phyloP scores from a whole-genome alignment of 2,888 invertebrate genomes.

The Tachystola acroxantha region DNA sequence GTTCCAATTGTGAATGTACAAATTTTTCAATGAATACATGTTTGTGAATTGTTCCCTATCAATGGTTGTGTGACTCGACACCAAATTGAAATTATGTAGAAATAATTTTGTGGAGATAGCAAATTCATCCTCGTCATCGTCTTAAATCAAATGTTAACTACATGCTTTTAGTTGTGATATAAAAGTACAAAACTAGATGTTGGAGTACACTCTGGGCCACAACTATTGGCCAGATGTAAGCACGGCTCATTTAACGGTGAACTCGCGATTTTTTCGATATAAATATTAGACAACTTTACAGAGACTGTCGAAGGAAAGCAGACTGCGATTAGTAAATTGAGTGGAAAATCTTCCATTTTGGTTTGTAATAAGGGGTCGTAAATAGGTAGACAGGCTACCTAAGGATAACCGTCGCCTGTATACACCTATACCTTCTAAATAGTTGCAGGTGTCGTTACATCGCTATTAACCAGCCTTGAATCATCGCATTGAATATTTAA shows the following conservation, averaged over 20 bases:
- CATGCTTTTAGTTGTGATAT: conserved; percentile 55
- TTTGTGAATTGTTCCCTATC: conserved; percentile 10
- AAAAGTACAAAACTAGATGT: conserved; percentile 65
- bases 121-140: conserved; percentile 5
- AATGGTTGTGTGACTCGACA: conserved; percentile 27
- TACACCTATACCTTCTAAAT: too few species aligned
- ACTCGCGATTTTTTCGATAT: neutral
- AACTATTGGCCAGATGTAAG: neutral
- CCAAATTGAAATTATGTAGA: conserved; percentile 17
- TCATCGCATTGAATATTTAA: too few species aligned
- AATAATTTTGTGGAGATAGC: neutral
- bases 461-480: too few species aligned
- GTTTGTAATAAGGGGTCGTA: too few species aligned
- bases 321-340: too few species aligned
- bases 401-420: too few species aligned
- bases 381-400: too few species aligned
- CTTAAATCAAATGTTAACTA: conserved; percentile 29
- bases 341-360: too few species aligned
- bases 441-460: too few species aligned
- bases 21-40: conserved; percentile 5
- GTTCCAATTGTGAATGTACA: conserved; percentile 13
- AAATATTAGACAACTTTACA: neutral
- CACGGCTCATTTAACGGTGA: neutral
- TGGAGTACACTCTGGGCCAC: conserved; percentile 25
- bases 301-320: too few species aligned